Evolutionary conservation across 2,113 vertebrate species (phyloP).

Genomic region (Sisor rabdophorus): DNA sequence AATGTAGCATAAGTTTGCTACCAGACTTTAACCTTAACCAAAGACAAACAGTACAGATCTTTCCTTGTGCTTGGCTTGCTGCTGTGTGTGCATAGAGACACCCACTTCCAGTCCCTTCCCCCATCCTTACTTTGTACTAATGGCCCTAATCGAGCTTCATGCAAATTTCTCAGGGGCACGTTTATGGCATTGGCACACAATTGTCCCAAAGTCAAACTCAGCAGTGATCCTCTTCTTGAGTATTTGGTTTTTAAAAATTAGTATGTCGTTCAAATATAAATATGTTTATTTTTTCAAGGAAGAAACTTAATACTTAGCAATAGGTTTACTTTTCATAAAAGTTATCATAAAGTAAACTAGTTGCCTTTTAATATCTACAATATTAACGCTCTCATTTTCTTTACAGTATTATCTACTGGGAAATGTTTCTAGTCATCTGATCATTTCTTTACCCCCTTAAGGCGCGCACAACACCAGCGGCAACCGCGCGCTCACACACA

Average conservation of each 20-base stretch:
- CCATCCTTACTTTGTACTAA: constrained; percentile 36
- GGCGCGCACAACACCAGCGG: constrained; percentile 42
- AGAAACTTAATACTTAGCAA: background rate
- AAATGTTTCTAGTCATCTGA: constrained; percentile 40
- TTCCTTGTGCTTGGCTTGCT: constrained; percentile 27
- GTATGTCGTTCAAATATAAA: background rate
- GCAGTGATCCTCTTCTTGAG: background rate
- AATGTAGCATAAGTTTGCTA: constrained; percentile 35
- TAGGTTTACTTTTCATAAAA: background rate
- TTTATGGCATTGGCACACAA: constrained; percentile 29
- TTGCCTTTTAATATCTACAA: background rate
- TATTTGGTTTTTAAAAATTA: background rate
- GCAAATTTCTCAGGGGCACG: constrained; percentile 41
- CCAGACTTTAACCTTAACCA: constrained; percentile 24
- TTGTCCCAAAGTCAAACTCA: constrained; percentile 11
- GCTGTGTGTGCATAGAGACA: constrained; percentile 23
- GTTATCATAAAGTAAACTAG: background rate
- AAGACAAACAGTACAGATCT: constrained; percentile 35
- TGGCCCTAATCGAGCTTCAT: constrained; percentile 42
- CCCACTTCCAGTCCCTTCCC: constrained; percentile 28
- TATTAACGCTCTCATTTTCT: background rate
- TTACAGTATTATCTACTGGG: constrained; percentile 30
- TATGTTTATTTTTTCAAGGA: background rate
- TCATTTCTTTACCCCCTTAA: constrained; percentile 49
- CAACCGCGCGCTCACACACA: constrained; percentile 7